Evolutionary conservation across 2,888 invertebrate species (phyloP).

Genomic region (Atrina japonica): DNA sequence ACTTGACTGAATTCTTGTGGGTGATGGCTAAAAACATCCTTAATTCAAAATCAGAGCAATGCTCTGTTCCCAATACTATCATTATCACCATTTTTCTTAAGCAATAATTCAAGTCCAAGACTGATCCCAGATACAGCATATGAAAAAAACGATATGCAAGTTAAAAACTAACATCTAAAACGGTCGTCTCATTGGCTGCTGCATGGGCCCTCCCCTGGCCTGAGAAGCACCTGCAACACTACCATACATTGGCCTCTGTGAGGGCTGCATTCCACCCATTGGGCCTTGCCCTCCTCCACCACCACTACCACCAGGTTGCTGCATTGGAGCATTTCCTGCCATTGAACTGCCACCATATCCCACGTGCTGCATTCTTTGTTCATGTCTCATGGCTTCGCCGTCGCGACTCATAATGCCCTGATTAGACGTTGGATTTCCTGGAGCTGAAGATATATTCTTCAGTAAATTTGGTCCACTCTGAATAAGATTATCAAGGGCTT

Average conservation of each 20-base stretch:
- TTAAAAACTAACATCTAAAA: too few relatives aligned
- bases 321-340: constrained; percentile 17
- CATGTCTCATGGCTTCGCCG: constrained; percentile 9
- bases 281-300: constrained; percentile 5
- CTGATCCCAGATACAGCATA: too few relatives aligned
- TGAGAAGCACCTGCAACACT: constrained; percentile 9
- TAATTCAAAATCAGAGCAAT: too few relatives aligned
- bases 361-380: not conserved
- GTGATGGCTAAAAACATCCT: too few relatives aligned
- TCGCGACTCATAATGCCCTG: constrained; percentile 32
- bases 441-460: constrained; percentile 73
- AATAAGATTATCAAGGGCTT: constrained; percentile 81
- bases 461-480: constrained; percentile 79
- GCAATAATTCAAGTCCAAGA: too few relatives aligned
- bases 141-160: too few relatives aligned
- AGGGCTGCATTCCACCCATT: constrained; percentile 2
- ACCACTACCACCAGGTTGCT: constrained; percentile 1
- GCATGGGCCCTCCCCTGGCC: constrained; percentile 5
- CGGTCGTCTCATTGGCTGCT: not conserved
- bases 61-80: too few relatives aligned
- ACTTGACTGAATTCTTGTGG: too few relatives aligned
- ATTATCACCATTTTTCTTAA: too few relatives aligned
- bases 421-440: constrained; percentile 32
- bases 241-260: constrained; percentile 19
- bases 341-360: constrained; percentile 8